Conservation (phyloP, 2,888 invertebrate genomes). For the Cataglyphis livida region DNA sequence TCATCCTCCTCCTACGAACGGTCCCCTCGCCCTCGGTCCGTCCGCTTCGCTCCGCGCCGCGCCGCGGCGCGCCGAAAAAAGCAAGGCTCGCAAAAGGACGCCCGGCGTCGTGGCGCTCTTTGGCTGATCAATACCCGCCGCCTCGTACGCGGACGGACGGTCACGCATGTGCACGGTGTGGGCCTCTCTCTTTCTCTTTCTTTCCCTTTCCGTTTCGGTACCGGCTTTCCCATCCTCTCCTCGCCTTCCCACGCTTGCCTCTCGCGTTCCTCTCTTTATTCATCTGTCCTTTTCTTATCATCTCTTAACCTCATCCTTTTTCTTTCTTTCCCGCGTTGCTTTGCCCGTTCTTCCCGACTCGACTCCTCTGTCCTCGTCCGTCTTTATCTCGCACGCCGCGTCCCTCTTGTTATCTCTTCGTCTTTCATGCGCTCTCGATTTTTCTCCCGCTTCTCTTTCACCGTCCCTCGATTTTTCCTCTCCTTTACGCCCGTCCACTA, state of each 20-base stretch:
- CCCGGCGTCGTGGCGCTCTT: slow-evolving; percentile 85
- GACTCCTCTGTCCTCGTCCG: slow-evolving; percentile 43
- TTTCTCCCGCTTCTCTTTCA: slow-evolving; percentile 62
- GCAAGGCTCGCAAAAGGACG: slow-evolving; percentile 85
- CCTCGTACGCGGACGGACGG: slow-evolving; percentile 85
- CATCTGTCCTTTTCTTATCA: slow-evolving; percentile 59
- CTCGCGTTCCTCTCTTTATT: slow-evolving; percentile 36
- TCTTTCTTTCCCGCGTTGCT: slow-evolving; percentile 59
- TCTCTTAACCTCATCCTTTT: slow-evolving; percentile 53
- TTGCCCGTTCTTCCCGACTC: slow-evolving; percentile 50
- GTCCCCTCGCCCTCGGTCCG: slow-evolving; percentile 61
- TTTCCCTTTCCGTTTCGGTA: slow-evolving; percentile 64
- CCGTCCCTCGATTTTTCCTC: slow-evolving; percentile 57
- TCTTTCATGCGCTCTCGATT: slow-evolving; percentile 59
- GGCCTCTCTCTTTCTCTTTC: slow-evolving; percentile 63
- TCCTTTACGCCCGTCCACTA: slow-evolving; percentile 50
- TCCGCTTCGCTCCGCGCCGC: slow-evolving; percentile 56
- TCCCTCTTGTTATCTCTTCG: slow-evolving; percentile 50
- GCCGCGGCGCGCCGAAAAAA: slow-evolving; percentile 81
- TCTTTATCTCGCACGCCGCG: slow-evolving; percentile 57
- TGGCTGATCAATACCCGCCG: slow-evolving; percentile 85
- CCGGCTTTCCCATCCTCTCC: slow-evolving; percentile 58
- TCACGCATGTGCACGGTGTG: slow-evolving; percentile 85
- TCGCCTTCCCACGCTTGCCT: slow-evolving; percentile 60
- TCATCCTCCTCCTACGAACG: slow-evolving; percentile 58